Conservation (phyloP, 2,888 invertebrate genomes). For the Halocaridina rubra region DNA sequence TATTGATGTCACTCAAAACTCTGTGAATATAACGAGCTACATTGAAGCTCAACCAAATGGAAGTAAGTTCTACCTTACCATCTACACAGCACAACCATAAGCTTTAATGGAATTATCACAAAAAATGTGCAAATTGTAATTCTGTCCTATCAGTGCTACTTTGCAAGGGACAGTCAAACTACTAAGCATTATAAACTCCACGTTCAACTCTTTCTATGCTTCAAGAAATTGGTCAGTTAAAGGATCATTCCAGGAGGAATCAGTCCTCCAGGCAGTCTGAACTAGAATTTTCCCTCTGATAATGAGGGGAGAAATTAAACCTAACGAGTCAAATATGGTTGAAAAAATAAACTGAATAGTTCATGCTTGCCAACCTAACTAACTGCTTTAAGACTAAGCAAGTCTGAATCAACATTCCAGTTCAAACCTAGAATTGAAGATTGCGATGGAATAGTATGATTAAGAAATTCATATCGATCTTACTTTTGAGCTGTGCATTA, state of each 20-base stretch:
- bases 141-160: no score
- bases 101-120: neutral
- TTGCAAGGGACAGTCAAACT: no score
- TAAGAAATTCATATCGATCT: neutral
- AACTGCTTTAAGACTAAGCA: neutral
- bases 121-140: no score
- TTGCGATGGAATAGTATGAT: neutral
- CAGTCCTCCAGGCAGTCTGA: no score
- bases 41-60: no score
- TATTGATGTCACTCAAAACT: neutral
- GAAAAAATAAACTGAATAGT: no score
- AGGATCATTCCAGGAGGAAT: no score
- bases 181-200: no score
- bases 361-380: neutral
- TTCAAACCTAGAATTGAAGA: neutral
- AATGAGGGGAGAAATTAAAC: neutral
- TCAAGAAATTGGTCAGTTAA: no score
- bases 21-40: neutral
- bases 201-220: no score
- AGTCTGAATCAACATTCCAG: neutral
- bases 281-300: neutral
- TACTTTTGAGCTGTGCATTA: neutral
- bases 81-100: neutral
- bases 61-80: neutral
- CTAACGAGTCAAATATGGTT: neutral